Percentiles rank a stretch among this genome's conserved stretches.
Evolutionary conservation across 1,140 invertebrate genomes (phyloP).

Genomic region (Hycleus phaleratus): DNA sequence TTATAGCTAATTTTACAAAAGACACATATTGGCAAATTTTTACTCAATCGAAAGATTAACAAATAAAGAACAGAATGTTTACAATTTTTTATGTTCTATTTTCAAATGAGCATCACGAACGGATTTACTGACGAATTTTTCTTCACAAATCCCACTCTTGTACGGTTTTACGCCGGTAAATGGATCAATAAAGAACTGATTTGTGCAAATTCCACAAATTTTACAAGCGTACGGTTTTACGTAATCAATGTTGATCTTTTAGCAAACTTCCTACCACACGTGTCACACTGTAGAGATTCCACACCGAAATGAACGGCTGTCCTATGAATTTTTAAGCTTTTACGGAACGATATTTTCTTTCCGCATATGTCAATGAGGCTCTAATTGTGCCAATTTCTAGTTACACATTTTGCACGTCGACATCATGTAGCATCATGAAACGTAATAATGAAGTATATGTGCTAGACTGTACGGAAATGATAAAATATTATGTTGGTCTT

Average conservation of each 20-base stretch:
- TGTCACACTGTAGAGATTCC: slow-evolving; percentile 33
- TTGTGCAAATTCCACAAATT: no score
- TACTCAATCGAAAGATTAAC: no score
- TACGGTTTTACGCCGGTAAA: slow-evolving; percentile 72
- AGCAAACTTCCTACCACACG: slow-evolving; percentile 27
- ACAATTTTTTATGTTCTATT: slow-evolving; percentile 54
- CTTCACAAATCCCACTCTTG: no score
- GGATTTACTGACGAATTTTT: slow-evolving; percentile 26
- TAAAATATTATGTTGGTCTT: no score
- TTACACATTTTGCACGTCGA: slow-evolving; percentile 29
- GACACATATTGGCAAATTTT: no score
- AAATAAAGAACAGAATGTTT: slow-evolving; percentile 20
- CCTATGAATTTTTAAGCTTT: slow-evolving; percentile 60
- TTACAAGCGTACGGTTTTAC: slow-evolving; percentile 51
- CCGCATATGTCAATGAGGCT: slow-evolving; percentile 53
- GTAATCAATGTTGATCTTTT: slow-evolving; percentile 45
- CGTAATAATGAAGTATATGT: no score
- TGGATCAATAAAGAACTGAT: no score
- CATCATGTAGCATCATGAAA: slow-evolving; percentile 24
- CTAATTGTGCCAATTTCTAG: slow-evolving; percentile 43
- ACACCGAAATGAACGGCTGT: slow-evolving; percentile 44
- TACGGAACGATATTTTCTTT: slow-evolving; percentile 62
- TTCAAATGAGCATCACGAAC: slow-evolving; percentile 48
- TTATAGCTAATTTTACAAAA: no score
- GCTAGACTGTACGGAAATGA: no score